phyloP scores from a whole-genome alignment of 2,113 vertebrate genomes.

The Mastomys coucha region DNA sequence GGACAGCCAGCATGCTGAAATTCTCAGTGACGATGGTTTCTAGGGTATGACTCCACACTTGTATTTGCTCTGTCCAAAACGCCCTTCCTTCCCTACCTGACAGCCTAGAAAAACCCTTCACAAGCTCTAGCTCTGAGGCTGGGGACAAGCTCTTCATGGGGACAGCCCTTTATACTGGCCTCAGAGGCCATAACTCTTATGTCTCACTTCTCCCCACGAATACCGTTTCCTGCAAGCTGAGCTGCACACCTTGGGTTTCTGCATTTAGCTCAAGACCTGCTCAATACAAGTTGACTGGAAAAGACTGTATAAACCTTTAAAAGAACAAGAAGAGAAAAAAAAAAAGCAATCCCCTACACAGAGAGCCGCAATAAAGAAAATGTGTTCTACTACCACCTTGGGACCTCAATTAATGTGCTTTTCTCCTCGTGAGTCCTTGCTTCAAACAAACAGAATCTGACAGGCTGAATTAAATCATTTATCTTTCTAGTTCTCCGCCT shows the following conservation, averaged over 20 bases:
- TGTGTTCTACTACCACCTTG: slow-evolving; percentile 76
- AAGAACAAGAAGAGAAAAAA: background rate
- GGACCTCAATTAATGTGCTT: slow-evolving; percentile 81
- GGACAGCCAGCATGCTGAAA: fast-evolving
- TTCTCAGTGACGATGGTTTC: background rate
- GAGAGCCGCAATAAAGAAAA: slow-evolving; percentile 78
- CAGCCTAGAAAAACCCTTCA: background rate
- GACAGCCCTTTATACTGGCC: background rate
- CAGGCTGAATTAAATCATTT: slow-evolving; percentile 81
- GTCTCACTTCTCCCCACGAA: background rate
- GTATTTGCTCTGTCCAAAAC: fast-evolving
- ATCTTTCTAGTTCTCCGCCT: slow-evolving; percentile 77
- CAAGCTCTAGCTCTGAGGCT: background rate
- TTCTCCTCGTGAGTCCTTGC: slow-evolving; percentile 72
- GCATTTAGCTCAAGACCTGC: background rate
- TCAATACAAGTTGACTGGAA: slow-evolving; percentile 66
- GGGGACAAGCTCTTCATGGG: background rate
- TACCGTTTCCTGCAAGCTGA: background rate
- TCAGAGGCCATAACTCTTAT: background rate
- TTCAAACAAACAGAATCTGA: slow-evolving; percentile 80
- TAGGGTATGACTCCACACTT: fast-evolving
- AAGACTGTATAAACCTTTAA: slow-evolving; percentile 61
- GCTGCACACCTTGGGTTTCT: background rate
- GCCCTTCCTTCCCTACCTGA: background rate
- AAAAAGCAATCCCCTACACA: slow-evolving; percentile 46